Evolutionary conservation across 2,113 vertebrate species (phyloP).

Genomic region (Hiodon tergisus): DNA sequence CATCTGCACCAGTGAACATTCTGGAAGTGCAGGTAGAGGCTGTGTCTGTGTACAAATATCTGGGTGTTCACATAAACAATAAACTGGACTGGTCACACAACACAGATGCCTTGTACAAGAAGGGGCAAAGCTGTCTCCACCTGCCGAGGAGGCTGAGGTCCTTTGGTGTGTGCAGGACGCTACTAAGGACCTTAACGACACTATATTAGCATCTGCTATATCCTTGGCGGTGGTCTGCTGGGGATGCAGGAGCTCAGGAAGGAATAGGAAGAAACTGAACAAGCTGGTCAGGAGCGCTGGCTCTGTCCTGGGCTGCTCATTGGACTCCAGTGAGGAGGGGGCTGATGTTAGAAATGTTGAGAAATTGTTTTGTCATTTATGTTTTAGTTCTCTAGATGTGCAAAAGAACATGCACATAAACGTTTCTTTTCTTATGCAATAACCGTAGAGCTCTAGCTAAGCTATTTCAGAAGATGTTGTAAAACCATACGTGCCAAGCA

Average conservation of each 20-base stretch:
- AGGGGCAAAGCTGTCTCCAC: slow-evolving; percentile 1
- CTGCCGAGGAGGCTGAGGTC: slow-evolving; percentile 14
- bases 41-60: not conserved
- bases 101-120: slow-evolving; percentile 17
- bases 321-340: no score
- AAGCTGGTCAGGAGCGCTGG: slow-evolving; percentile 16
- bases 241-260: not conserved
- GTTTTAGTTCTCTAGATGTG: no score
- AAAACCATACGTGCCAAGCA: no score
- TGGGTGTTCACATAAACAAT: slow-evolving; percentile 8
- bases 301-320: not conserved
- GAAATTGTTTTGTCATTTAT: not conserved
- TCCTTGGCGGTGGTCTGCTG: not conserved
- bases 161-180: slow-evolving; percentile 1
- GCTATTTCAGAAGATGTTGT: no score
- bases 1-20: not conserved
- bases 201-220: not conserved
- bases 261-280: not conserved
- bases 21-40: not conserved
- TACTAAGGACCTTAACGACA: not conserved
- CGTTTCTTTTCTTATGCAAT: no score
- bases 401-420: no score
- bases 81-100: slow-evolving; percentile 18
- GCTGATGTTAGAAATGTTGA: not conserved
- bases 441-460: no score